Base-by-base conservation (phyloP, 2,888 invertebrate species). In the Tetanocera ferruginea region DNA sequence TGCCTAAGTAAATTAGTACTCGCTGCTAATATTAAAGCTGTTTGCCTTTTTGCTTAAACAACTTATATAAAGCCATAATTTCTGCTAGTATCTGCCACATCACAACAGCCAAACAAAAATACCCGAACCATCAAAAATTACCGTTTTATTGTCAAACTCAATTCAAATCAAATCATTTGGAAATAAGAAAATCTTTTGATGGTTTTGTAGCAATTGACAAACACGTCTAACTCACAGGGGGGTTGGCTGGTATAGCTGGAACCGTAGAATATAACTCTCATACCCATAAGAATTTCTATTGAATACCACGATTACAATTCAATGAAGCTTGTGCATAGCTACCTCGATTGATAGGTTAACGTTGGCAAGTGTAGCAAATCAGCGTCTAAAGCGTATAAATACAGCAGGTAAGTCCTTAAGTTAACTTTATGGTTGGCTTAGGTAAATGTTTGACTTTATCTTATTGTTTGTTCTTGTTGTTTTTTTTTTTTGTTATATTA, bases 81-180 rank as follows among this genome's bases (percentile, higher is more conserved):
- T n/a, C 17, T 2, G 19, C 25, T 49, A 11, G 23, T 25, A 51
- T 11, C 25, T n/a, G 25, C 25, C 43, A 25, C 43, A 23, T 51
- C 17, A 25, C 19, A 14, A 1, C 11, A 11, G 49, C 23, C n/a
- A 28, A 72, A 31, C 31, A 37, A 19, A 66, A 66, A 23, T 31
- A 69, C 19, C 25, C 25, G n/a, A 25, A 37, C 75, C 66, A 52
- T 66, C 66, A 66, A 64, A 55, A 66, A 75, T 75, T 75, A 66
- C 66, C 80, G 77, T 82, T 82, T 80, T 82, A 82, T 82, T 82
- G 82, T 82, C 82, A 81, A 85, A 86, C 82, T 86, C 88, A 88
- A 87, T 87, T 87, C 84, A 87, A 87, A 86, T 86, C 83, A 87
- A 87, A 87, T 87, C 87, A 87, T 84, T 86, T 84, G 87, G 87